Base-by-base conservation (phyloP, 2,113 vertebrate genomes). In the Myotis brandtii region DNA sequence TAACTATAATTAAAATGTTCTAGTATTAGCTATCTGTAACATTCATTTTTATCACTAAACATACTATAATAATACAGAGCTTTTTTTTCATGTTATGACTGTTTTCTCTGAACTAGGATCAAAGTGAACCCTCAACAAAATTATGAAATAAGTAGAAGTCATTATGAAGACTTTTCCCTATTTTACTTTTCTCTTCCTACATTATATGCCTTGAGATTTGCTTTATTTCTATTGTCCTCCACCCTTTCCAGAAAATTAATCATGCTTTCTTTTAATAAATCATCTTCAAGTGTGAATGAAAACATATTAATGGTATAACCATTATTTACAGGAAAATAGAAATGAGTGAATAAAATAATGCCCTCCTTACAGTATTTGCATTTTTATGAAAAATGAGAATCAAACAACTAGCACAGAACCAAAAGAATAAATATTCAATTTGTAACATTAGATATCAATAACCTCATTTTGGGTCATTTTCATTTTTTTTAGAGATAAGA, bases 351-450 rank as follows among this genome's bases (percentile, higher is more conserved):
- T 86, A 82, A 80, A 95, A 76, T 79, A n/a, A 83, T 16, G 0
- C 12, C 6, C 5, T 69, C 17, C 37, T 91, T 66, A 27, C 43
- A 25, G 56, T 92, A 92, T 70, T 73, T 87, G 8, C 50, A 95
- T 64, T 95, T 96, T 90, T 76, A 82, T 92, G 48, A 86, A 94
- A 89, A 89, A 70, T 75, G 14, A 75, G 84, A 75, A 64, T 75
- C 54, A 94, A 50, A 89, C n/a, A 25, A 88, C 14, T 14, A 82
- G 37, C 23, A 73, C 6, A 23, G 13, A 9, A 85, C 7, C 67
- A 89, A 93, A 82, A 20, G 23, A 70, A 17, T 37, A 91, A 86
- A 46, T 32, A 82, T 72, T 2, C 52, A 76, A 21, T 89, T 69
- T 89, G 12, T 79, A 86, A 48, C n/a, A 16, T 85, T 73, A 79